These are phyloP conservation scores for Stegastes partitus DNA, from an alignment of 2,113 vertebrate genomes.

Conservation along the genomic window DNA sequence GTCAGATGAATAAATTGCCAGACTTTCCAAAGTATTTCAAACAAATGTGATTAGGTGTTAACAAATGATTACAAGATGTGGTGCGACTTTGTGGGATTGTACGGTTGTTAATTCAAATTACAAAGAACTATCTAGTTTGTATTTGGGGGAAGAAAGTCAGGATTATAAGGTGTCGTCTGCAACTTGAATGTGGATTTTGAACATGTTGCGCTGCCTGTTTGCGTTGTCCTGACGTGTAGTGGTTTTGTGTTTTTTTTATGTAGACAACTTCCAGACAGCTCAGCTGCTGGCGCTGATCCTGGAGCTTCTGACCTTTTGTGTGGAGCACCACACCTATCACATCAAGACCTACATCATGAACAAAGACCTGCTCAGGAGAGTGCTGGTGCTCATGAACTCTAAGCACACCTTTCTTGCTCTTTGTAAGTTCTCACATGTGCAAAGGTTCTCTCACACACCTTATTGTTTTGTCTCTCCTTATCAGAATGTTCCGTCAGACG, in stretches of 20 bases:
- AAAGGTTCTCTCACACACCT: not conserved
- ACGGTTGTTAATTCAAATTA: not conserved
- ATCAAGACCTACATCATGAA: slow-evolving; percentile 99
- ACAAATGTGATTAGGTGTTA: too few relatives aligned
- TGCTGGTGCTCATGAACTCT: slow-evolving; percentile 97
- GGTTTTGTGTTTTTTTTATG: slow-evolving; percentile 45
- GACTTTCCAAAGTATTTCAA: too few relatives aligned
- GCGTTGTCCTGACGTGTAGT: not conserved
- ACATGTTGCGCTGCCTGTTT: not conserved
- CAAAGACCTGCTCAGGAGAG: slow-evolving; percentile 96
- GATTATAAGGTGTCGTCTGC: not conserved
- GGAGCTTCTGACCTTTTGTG: slow-evolving; percentile 96
- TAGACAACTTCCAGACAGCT: slow-evolving; percentile 98
- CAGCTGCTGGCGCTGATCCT: slow-evolving; percentile 96
- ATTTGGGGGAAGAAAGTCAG: not conserved
- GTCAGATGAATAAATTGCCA: too few relatives aligned
- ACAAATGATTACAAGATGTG: too few relatives aligned
- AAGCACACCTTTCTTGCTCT: slow-evolving; percentile 98
- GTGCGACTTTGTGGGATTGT: too few relatives aligned
- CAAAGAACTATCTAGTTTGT: not conserved
- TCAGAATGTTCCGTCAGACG: not conserved
- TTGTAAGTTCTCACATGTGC: slow-evolving; percentile 88
- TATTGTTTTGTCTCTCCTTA: not conserved
- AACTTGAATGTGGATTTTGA: not conserved
- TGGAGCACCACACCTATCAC: slow-evolving; percentile 98